Base-by-base conservation (phyloP, 1,140 invertebrate genomes). In the Drosophila rhopaloa region DNA sequence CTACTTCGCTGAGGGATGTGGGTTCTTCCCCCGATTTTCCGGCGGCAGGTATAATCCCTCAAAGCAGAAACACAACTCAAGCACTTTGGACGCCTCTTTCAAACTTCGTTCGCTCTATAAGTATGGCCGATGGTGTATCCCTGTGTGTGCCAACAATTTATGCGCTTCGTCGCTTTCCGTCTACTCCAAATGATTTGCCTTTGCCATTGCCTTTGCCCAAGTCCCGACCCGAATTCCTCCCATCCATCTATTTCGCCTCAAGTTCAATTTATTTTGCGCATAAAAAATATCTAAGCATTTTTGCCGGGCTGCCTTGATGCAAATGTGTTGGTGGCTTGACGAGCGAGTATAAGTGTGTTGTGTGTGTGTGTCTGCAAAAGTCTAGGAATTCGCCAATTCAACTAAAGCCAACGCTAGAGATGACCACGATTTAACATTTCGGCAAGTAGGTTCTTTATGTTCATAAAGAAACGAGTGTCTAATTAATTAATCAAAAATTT, bases 111-210 rank as follows among this genome's bases (percentile, higher is more conserved):
- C 38, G 53, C 53, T 29, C 7, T 66, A 59, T 46, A 35, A 46
- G 55, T 60, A 76, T 66, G 72, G 16, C 54, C 32, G 24, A 32
- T 35, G 37, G 27, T 63, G 62, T 68, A 53, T 8, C 0, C 5
- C 24, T 53, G 54, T 58, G 16, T 61, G 63, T 50, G 79, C 56
- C 73, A 56, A 78, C 80, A 89, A 89, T 89, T 90, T 89, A 89
- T 89, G 80, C 84, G 83, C 84, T 72, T 89, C 83, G 84, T 81
- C 83, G 83, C 83, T 83, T 88, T 74, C 77, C 80, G 84, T 86
- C 83, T 88, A 86, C 83, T 72, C 66, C 70, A 82, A 82, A 75
- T 85, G 77, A 80, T 85, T 81, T 85, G 81, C 67, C 68, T 76
- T 78, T 58, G 65, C 38, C 58, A 85, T 81, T 85, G 81, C 66